A percentile compares a stretch with the other conserved stretches of the same genome.
phyloP scores from a whole-genome alignment of 2,113 vertebrate genomes.

The Onychostruthus taczanowskii region DNA sequence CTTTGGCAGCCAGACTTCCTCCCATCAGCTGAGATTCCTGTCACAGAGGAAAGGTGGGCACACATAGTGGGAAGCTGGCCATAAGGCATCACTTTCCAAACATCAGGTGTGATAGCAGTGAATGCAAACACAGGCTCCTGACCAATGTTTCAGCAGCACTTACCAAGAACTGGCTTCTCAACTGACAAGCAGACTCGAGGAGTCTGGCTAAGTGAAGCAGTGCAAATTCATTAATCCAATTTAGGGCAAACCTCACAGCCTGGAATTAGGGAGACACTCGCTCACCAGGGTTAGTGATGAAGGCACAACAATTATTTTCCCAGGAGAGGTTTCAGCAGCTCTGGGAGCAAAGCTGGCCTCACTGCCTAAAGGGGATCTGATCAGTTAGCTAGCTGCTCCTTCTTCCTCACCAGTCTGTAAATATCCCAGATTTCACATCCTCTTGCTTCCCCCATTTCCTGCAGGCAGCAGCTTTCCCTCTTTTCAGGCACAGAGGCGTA shows the following conservation, averaged over 20 bases:
- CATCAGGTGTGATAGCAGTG: neutral
- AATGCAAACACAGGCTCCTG: neutral
- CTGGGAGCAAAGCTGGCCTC: neutral
- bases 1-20: neutral
- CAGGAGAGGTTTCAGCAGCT: neutral
- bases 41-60: neutral
- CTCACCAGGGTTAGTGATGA: neutral
- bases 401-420: neutral
- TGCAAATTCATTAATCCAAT: neutral
- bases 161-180: neutral
- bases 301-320: neutral
- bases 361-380: neutral
- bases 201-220: neutral
- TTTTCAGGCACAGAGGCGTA: neutral
- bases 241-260: neutral
- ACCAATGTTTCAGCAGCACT: neutral
- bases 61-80: neutral
- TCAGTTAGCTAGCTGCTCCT: neutral
- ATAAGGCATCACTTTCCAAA: neutral
- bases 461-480: neutral
- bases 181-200: neutral
- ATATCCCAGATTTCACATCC: neutral
- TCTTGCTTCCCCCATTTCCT: neutral
- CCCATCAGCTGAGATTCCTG: neutral
- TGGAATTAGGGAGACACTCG: neutral